These are phyloP conservation scores for Tragelaphus oryx DNA, from an alignment of 2,797 vertebrate genomes.

Conservation along the genomic window DNA sequence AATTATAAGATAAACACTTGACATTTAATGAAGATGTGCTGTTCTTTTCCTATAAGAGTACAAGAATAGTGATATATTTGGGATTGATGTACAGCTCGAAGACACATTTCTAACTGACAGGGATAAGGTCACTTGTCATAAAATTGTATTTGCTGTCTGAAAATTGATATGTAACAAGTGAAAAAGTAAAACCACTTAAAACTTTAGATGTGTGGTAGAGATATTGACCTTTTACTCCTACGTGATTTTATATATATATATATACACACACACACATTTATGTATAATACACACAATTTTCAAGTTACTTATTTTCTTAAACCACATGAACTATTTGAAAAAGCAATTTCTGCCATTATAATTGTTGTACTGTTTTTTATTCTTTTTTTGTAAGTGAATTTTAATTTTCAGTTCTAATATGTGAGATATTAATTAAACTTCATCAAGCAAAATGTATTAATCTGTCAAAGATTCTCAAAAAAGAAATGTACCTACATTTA, in stretches of 20 bases:
- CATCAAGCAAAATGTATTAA: background rate
- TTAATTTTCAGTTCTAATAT: background rate
- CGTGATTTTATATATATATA: conserved; percentile 60
- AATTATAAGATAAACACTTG: conserved; percentile 76
- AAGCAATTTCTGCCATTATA: background rate
- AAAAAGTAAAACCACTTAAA: conserved; percentile 79
- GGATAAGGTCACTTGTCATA: conserved; percentile 89
- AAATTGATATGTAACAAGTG: conserved; percentile 83
- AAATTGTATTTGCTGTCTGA: conserved; percentile 83
- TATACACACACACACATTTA: background rate
- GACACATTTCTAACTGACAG: conserved; percentile 76
- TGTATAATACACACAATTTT: background rate
- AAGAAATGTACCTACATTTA: background rate
- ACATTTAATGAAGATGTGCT: conserved; percentile 86
- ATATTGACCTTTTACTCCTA: conserved; percentile 83
- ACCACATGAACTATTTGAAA: background rate
- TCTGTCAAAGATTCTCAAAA: background rate
- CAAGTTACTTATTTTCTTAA: conserved; percentile 64
- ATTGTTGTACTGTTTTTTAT: background rate
- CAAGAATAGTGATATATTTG: conserved; percentile 82
- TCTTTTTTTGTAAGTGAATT: background rate
- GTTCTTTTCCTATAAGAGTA: conserved; percentile 73
- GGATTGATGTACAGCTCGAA: conserved; percentile 81
- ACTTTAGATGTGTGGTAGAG: conserved; percentile 73
- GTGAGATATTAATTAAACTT: background rate